Conservation (phyloP, 1,140 invertebrate genomes). For the Trypoxylus dichotomus region DNA sequence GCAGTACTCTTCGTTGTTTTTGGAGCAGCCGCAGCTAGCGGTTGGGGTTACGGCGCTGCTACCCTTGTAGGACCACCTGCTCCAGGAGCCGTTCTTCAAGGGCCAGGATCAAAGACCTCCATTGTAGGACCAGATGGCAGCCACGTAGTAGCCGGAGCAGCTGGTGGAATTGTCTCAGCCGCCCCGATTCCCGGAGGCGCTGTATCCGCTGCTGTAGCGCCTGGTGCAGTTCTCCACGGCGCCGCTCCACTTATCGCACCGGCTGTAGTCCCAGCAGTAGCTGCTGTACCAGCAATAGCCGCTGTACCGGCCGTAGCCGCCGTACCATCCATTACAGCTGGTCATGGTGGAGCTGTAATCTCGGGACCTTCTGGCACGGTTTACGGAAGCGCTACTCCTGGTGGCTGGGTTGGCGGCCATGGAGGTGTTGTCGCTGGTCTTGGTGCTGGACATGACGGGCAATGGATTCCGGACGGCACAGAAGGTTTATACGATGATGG, state of each 20-base stretch:
- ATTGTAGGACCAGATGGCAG: constrained; percentile 40
- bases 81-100: constrained; percentile 43
- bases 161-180: constrained; percentile 36
- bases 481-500: constrained; percentile 50
- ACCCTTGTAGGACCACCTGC: constrained; percentile 45
- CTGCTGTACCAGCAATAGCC: not conserved
- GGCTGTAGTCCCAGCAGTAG: not conserved
- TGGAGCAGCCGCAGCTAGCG: constrained; percentile 42
- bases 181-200: constrained; percentile 41
- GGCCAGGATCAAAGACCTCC: constrained; percentile 34
- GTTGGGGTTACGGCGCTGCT: constrained; percentile 38
- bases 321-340: not conserved
- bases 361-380: constrained; percentile 29
- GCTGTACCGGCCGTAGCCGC: not conserved
- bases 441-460: constrained; percentile 44
- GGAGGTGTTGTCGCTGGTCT: not conserved
- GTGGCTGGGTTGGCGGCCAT: not conserved
- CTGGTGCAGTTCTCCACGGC: constrained; percentile 37
- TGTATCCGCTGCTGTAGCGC: constrained; percentile 43
- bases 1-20: constrained; percentile 41
- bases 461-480: constrained; percentile 45
- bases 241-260: constrained; percentile 2
- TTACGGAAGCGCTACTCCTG: not conserved
- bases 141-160: constrained; percentile 33
- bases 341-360: constrained; percentile 20